These are phyloP conservation scores for Antechinus stuartii DNA, from an alignment of 2,113 vertebrate genomes.

Conservation along the genomic window DNA sequence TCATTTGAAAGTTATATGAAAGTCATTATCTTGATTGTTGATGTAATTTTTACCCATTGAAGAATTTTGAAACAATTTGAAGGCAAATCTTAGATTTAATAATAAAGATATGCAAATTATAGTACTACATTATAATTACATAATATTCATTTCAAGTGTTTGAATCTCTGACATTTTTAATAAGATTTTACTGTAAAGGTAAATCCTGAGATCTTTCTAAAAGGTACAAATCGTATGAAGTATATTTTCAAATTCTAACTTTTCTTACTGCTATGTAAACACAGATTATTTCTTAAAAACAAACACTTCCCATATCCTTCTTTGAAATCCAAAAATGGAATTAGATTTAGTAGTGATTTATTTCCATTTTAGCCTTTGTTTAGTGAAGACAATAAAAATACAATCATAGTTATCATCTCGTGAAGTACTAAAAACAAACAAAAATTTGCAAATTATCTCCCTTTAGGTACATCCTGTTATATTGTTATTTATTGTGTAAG, in stretches of 20 bases:
- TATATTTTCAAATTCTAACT: not conserved
- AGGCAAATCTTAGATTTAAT: conserved; percentile 22
- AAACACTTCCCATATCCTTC: not conserved
- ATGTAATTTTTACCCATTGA: conserved; percentile 20
- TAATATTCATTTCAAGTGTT: not conserved
- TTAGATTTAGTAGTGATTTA: conserved; percentile 12
- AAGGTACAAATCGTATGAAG: not conserved
- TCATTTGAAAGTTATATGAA: not conserved
- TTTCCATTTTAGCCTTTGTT: conserved; percentile 56
- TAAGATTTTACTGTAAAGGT: not conserved
- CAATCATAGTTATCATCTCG: conserved; percentile 49
- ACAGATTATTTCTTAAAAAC: not conserved
- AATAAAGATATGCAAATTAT: not conserved
- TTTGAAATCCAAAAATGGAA: conserved; percentile 14
- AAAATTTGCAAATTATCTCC: conserved; percentile 24
- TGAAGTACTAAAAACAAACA: conserved; percentile 25
- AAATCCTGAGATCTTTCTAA: not conserved
- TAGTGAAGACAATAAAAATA: conserved; percentile 60
- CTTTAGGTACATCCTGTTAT: conserved; percentile 20
- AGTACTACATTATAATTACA: conserved; percentile 7
- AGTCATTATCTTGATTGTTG: not conserved
- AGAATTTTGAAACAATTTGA: conserved; percentile 51
- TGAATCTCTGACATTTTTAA: not conserved
- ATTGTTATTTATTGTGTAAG: conserved; percentile 31
- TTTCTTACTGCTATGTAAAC: not conserved